Conservation (phyloP, 2,797 vertebrate species). For the Channa striata region DNA sequence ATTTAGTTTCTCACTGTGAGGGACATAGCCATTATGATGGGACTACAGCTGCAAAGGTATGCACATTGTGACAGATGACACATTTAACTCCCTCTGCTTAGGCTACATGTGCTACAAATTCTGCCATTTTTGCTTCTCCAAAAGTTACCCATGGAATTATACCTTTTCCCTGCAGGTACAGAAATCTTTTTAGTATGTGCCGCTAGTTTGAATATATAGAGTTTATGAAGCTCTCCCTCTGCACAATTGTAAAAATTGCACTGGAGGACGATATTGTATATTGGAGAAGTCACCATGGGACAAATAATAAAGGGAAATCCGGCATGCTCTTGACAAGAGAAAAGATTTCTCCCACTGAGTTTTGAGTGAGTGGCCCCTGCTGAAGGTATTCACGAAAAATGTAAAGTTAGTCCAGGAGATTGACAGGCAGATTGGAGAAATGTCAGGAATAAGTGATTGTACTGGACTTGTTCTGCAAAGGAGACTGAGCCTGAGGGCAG, state of each 20-base stretch:
- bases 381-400: background rate
- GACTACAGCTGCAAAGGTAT: conserved; percentile 7
- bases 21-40: background rate
- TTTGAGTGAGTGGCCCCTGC: background rate
- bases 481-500: background rate
- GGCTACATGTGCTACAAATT: background rate
- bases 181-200: too few relatives aligned
- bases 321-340: background rate
- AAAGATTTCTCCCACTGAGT: background rate
- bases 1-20: conserved; percentile 11
- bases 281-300: background rate
- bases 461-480: background rate
- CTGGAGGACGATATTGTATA: too few relatives aligned
- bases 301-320: background rate
- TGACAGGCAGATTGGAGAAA: background rate
- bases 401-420: background rate
- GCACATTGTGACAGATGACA: conserved; percentile 3
- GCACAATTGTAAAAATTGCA: too few relatives aligned
- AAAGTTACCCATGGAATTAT: background rate
- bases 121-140: background rate
- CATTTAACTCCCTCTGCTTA: background rate
- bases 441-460: background rate
- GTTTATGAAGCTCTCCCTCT: too few relatives aligned
- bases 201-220: too few relatives aligned
- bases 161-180: too few relatives aligned